A percentile compares a stretch with the other conserved stretches of the same genome.
Evolutionary conservation across 1,140 invertebrate genomes (phyloP).

Genomic region (Zaprionus vittiger): DNA sequence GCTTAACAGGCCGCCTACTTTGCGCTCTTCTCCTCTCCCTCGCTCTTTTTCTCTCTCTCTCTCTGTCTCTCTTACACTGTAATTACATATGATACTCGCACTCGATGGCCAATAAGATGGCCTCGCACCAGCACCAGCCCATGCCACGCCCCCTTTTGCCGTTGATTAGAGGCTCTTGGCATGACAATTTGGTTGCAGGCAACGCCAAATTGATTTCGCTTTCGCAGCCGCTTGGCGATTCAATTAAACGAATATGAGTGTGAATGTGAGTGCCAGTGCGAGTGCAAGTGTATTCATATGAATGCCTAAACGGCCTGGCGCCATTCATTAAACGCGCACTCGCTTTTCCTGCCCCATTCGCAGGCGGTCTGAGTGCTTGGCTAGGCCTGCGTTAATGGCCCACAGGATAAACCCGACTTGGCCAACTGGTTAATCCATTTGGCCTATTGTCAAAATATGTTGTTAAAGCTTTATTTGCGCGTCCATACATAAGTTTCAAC

Average conservation of each 20-base stretch:
- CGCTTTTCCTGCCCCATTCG: conserved; percentile 26
- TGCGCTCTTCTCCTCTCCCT: background rate
- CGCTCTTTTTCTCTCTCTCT: background rate
- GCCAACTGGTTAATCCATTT: conserved; percentile 32
- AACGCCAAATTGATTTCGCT: conserved; percentile 63
- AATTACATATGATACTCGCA: conserved; percentile 28
- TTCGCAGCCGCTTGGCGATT: conserved; percentile 13
- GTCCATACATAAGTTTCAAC: conserved; percentile 1
- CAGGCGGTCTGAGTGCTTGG: conserved; percentile 23
- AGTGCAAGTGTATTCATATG: conserved; percentile 14
- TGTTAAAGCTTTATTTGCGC: conserved; percentile 13
- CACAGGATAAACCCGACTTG: conserved; percentile 18
- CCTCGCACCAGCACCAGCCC: conserved; percentile 35
- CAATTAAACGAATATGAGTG: conserved; percentile 8
- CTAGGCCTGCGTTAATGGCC: conserved; percentile 27
- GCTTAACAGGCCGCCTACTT: conserved; percentile 57
- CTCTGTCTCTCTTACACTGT: conserved; percentile 1
- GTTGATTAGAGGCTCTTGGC: conserved; percentile 47
- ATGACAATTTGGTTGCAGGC: conserved; percentile 67
- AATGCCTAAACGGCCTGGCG: conserved; percentile 19
- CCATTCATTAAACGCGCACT: conserved; percentile 47
- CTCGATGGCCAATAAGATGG: conserved; percentile 50
- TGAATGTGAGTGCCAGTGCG: conserved; percentile 12
- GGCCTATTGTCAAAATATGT: conserved; percentile 47
- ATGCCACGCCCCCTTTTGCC: conserved; percentile 26